Base-by-base conservation (phyloP, 2,113 vertebrate genomes). In the Melospiza georgiana region DNA sequence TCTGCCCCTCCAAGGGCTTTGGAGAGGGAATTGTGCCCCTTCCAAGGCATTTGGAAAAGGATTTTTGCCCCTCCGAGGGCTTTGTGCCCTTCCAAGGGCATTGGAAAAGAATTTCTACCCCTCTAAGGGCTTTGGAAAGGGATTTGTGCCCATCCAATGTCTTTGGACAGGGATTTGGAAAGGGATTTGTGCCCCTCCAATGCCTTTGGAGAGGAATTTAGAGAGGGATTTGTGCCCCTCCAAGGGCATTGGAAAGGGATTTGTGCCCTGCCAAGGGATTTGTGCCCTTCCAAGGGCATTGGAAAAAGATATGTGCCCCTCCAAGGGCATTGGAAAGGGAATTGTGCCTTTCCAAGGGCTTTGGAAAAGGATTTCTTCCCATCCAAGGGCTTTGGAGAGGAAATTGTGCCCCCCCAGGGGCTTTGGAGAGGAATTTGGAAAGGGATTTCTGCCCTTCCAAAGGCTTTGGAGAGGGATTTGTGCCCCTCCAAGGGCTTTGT, bases 121-220 rank as follows among this genome's bases (percentile, higher is more conserved):
- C 2, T 55, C 54, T 30, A 55, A 55, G 18, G 18, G 19, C 11
- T 37, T 37, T 37, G 8, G 54, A 31, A 2, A 55, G 1, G 54
- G 54, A 33, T 33, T 55, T 55, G 30, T 33, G 30, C 30, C 54
- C 30, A 0, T 33, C 31, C 54, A 55, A 31, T 1, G 5, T 12
- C 18, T 2, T 4, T 55, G 52, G 51, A 25, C 0, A 43, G 2
- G 37, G 51, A 33, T 8, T 12, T 55, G 52, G 51, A 25, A 0
- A 43, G 4, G 51, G 51, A 33, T 33, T 33, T 72, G 21, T 41
- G 28, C 28, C 49, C 35, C 0, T 11, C 46, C 57, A 77, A 4
- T 10, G 1, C 9, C 8, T 61, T 3, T 49, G 73, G 44, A 48
- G 4, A 37, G 2, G 16, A 12, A 43, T n/a, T 28, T 74, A 37